Evolutionary conservation across 30 jellyfish, hydroid and myxozoan species (phyloP), one percentile per base, ranked within the genome.

Genomic region (Aurelia sp.): DNA sequence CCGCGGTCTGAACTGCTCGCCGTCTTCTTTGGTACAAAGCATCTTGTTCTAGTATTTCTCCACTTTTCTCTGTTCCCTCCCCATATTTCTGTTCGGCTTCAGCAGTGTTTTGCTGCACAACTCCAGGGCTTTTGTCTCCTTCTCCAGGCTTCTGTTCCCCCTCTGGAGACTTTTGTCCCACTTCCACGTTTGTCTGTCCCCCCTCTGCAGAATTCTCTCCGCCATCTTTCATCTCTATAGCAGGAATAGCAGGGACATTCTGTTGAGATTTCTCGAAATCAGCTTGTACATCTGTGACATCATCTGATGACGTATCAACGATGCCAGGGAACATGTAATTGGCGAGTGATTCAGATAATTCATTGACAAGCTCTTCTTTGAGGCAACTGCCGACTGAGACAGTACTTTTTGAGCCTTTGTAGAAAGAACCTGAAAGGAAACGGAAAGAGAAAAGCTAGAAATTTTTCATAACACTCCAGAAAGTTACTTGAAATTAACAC

Each of bases 271-370:
- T 64, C 61, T 71, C 81, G 15, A 55, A 22, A 17, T 67, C 95
- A 19, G 90, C 65, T 50, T 97, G 51, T 21, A 96, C 98, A 61
- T 91, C 97, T 2, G 94, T 73, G 75, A 96, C 94, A 63, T 85
- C 96, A 90, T 96, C 99, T 6, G 91, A 70, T 13, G 96, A 78
- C 11, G 98, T 96, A 68, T 96, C 99, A 5, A 96, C 97, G 8
- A 96, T 92, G 27, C 97, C 97, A 38, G 99, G 99, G 64, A 96
- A 96, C 78, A 96, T 78, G 88, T 85, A 96, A 74, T 96, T 96
- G 21, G 99, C 98, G 3, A 96, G 67, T 1, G 99, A 96, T 55
- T 96, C 99, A 1, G 99, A 76, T 53, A 96, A 74, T 59, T 90
- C 99, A 44, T 97, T 87, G 44, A 96, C 91, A 19, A 96, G 92